phyloP scores from a whole-genome alignment of 2,888 invertebrate genomes.

The Trissonchulus sp. region DNA sequence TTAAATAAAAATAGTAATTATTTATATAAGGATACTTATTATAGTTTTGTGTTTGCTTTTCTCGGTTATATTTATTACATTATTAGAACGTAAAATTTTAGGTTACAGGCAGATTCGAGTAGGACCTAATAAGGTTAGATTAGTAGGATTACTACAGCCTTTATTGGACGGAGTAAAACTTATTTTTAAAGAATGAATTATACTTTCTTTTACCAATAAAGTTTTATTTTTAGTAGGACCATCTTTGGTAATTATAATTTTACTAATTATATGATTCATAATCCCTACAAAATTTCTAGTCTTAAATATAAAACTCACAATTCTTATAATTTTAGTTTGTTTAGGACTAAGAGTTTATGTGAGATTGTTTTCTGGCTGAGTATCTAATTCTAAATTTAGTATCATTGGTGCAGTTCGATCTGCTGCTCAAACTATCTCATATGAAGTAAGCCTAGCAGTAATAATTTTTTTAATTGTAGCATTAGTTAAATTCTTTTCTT shows the following conservation, averaged over 20 bases:
- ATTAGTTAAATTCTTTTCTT: not conserved
- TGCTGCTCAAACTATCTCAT: not conserved
- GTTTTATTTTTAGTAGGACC: not conserved
- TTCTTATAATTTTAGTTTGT: not conserved
- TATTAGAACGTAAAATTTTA: conserved; percentile 23
- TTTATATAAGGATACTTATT: too few species aligned
- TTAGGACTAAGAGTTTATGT: not conserved
- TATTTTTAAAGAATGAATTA: not conserved
- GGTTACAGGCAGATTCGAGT: conserved; percentile 8
- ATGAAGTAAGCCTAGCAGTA: not conserved
- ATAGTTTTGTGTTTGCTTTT: too few species aligned
- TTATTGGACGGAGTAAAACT: not conserved
- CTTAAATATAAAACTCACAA: not conserved
- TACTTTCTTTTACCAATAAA: not conserved
- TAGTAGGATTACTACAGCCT: conserved; percentile 19
- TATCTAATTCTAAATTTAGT: not conserved
- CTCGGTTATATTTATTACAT: conserved; percentile 7
- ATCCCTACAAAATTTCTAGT: not conserved
- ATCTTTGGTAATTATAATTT: not conserved
- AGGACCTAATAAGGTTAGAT: conserved; percentile 15
- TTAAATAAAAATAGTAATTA: too few species aligned
- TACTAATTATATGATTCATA: not conserved
- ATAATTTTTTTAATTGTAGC: too few species aligned
- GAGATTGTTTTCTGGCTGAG: not conserved
- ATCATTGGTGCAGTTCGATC: not conserved